Evolutionary conservation across 2,888 invertebrate species (phyloP).

Genomic region (Danaus chrysippus): DNA sequence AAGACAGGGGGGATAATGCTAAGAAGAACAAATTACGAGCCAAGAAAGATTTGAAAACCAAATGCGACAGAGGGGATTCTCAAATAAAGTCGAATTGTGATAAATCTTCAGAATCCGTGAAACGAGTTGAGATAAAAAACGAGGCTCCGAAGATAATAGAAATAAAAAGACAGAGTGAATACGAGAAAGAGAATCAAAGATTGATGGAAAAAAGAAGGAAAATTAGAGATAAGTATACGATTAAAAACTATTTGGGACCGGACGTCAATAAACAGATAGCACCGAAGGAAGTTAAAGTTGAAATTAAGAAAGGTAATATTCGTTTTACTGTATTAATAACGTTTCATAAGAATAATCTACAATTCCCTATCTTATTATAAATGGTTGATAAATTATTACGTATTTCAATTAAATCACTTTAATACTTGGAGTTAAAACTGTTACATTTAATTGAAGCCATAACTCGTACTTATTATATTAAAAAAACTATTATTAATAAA

Average conservation of each 20-base stretch:
- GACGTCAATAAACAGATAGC: background rate
- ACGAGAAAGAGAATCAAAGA: background rate
- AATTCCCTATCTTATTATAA: too few species aligned
- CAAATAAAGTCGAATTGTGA: slow-evolving; percentile 12
- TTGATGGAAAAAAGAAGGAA: background rate
- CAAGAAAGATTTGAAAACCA: slow-evolving; percentile 14
- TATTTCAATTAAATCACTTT: too few species aligned
- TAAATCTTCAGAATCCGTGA: slow-evolving; percentile 3
- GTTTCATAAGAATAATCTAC: too few species aligned
- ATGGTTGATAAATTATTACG: too few species aligned
- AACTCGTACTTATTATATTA: too few species aligned
- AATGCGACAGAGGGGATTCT: slow-evolving; percentile 41
- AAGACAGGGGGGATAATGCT: slow-evolving; percentile 33
- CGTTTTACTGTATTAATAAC: too few species aligned
- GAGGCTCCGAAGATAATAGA: background rate
- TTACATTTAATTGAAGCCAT: too few species aligned
- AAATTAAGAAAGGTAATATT: background rate
- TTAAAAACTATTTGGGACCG: background rate
- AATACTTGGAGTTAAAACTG: too few species aligned
- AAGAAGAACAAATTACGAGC: slow-evolving; percentile 21
- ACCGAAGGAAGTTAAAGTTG: background rate
- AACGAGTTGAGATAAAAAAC: background rate
- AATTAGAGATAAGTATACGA: background rate
- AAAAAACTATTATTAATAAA: too few species aligned
- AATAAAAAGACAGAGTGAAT: background rate